These are phyloP conservation scores for Hylaeus anthracinus DNA, from an alignment of 1,140 invertebrate genomes.

Conservation along the genomic window DNA sequence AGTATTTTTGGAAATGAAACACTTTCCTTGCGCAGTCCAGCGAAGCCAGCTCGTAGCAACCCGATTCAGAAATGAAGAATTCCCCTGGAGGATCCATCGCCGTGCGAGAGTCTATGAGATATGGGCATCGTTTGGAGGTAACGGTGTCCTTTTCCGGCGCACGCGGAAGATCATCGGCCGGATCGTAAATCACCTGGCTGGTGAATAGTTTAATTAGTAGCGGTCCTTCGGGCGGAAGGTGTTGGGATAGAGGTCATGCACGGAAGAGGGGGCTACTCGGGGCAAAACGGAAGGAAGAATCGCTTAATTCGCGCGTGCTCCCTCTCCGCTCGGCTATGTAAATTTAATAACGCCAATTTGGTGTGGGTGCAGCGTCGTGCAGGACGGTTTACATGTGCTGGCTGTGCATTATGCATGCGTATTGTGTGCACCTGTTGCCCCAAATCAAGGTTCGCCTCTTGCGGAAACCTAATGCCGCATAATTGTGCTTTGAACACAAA, in stretches of 20 bases:
- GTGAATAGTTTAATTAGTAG: constrained; percentile 42
- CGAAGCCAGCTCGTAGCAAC: no score
- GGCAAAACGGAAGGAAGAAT: constrained; percentile 56
- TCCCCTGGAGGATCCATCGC: background rate
- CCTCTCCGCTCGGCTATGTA: constrained; percentile 59
- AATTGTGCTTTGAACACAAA: constrained; percentile 66
- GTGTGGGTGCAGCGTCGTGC: constrained; percentile 53
- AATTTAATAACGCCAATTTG: constrained; percentile 70
- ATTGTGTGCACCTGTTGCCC: constrained; percentile 74
- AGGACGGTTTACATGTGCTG: constrained; percentile 61
- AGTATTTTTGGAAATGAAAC: no score
- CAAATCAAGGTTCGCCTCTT: constrained; percentile 66
- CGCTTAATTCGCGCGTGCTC: constrained; percentile 58
- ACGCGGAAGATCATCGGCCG: background rate
- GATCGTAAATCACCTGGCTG: constrained; percentile 28
- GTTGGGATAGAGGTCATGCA: background rate
- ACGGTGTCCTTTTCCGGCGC: background rate
- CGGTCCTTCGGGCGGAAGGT: background rate
- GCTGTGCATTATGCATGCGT: constrained; percentile 68
- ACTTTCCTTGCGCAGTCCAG: no score
- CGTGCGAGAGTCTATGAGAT: background rate
- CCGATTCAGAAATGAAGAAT: background rate
- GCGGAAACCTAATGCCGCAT: constrained; percentile 65
- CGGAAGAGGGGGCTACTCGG: no score
- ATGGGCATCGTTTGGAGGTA: background rate